phyloP scores from a whole-genome alignment of 1,140 invertebrate genomes.

The Tetramorium parvispinum region DNA sequence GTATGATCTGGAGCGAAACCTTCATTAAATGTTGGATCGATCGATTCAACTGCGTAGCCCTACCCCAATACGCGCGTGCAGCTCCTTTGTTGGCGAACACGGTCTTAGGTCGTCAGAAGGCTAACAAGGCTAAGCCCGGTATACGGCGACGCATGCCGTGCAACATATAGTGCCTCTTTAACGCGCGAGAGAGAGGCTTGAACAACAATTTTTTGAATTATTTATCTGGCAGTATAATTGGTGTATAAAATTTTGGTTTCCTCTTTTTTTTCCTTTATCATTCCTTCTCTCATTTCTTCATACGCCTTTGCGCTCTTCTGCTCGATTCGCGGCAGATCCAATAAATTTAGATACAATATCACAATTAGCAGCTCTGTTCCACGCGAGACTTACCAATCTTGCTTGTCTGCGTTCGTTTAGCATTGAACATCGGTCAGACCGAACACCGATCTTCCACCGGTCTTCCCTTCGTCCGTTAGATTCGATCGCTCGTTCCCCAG shows the following conservation, averaged over 20 bases:
- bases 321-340: slow-evolving; percentile 75
- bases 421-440: slow-evolving; percentile 63
- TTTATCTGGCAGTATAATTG: slow-evolving; percentile 80
- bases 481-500: slow-evolving; percentile 17
- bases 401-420: slow-evolving; percentile 57
- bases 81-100: slow-evolving; percentile 61
- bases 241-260: slow-evolving; percentile 79
- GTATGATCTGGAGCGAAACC: slow-evolving; percentile 37
- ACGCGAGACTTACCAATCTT: slow-evolving; percentile 61
- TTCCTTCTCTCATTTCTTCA: slow-evolving; percentile 38
- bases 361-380: slow-evolving; percentile 80
- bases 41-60: slow-evolving; percentile 75
- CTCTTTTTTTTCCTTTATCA: slow-evolving; percentile 16
- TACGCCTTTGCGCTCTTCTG: slow-evolving; percentile 24
- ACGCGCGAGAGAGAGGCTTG: slow-evolving; percentile 28
- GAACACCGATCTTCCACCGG: slow-evolving; percentile 38
- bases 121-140: slow-evolving; percentile 54
- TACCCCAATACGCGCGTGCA: slow-evolving; percentile 54
- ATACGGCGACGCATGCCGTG: slow-evolving; percentile 50
- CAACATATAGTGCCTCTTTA: slow-evolving; percentile 55
- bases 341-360: slow-evolving; percentile 83
- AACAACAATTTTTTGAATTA: slow-evolving; percentile 66
- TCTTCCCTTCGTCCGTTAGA: slow-evolving; percentile 53
- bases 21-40: slow-evolving; percentile 61
- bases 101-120: slow-evolving; percentile 67